A percentile compares a stretch with the other conserved stretches of the same genome.
phyloP scores from a whole-genome alignment of 2,888 invertebrate genomes.

The Spodoptera littoralis region DNA sequence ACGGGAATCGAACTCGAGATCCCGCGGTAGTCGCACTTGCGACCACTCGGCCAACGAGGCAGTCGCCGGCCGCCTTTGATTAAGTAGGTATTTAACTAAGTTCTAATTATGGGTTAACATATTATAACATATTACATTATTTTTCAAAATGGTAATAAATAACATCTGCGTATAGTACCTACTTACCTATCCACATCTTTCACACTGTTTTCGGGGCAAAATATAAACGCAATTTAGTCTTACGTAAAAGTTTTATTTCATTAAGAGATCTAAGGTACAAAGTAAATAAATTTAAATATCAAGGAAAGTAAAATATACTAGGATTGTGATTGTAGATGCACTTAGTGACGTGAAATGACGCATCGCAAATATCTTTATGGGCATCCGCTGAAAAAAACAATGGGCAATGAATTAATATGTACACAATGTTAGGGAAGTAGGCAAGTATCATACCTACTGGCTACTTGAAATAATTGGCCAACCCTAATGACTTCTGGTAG shows the following conservation, averaged over 20 bases:
- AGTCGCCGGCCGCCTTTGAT: too few species aligned
- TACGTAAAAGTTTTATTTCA: slow-evolving; percentile 12
- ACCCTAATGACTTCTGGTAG: slow-evolving; percentile 33
- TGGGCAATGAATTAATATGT: slow-evolving; percentile 3
- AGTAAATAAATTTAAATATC: slow-evolving; percentile 33
- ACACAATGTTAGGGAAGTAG: slow-evolving; percentile 13
- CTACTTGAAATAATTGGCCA: slow-evolving; percentile 31
- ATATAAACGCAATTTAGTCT: background rate
- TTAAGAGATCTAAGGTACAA: background rate
- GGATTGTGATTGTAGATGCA: slow-evolving; percentile 87
- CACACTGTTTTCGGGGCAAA: background rate
- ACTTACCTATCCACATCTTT: too few species aligned
- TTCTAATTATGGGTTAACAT: too few species aligned
- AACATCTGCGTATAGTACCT: too few species aligned
- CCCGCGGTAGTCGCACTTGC: too few species aligned
- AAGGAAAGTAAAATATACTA: slow-evolving; percentile 81
- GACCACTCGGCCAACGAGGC: too few species aligned
- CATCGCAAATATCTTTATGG: slow-evolving; percentile 86
- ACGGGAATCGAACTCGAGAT: too few species aligned
- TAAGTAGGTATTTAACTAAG: too few species aligned
- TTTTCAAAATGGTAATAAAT: too few species aligned
- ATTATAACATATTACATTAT: too few species aligned
- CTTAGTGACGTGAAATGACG: slow-evolving; percentile 83
- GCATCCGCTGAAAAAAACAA: slow-evolving; percentile 77
- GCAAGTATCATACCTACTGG: slow-evolving; percentile 3